Evolutionary conservation across 1,140 invertebrate species (phyloP).

Genomic region (Ridgeia piscesae): DNA sequence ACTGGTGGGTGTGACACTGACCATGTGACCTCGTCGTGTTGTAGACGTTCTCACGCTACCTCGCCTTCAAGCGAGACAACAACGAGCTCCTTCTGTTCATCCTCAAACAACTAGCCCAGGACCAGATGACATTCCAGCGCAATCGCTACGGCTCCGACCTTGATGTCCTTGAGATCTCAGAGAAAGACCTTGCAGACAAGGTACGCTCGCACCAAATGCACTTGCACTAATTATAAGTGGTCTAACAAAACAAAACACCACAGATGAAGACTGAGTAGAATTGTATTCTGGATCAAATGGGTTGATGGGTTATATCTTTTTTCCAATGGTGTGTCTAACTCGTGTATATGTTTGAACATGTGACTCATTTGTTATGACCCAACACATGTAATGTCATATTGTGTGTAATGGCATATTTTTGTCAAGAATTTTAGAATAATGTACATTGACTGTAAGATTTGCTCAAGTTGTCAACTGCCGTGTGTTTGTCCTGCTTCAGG

Average conservation of each 20-base stretch:
- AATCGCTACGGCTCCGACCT: slow-evolving; percentile 72
- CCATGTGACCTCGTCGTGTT: not conserved
- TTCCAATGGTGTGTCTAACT: no score
- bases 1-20: not conserved
- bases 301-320: no score
- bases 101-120: slow-evolving; percentile 87
- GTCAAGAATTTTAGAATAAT: not conserved
- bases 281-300: no score
- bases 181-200: slow-evolving; percentile 86
- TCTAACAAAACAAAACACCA: no score
- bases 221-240: no score
- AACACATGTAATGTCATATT: not conserved
- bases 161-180: slow-evolving; percentile 77
- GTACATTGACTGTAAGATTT: not conserved
- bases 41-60: slow-evolving; percentile 89
- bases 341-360: no score
- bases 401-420: not conserved
- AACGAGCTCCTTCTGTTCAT: slow-evolving; percentile 95
- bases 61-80: slow-evolving; percentile 92
- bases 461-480: not conserved
- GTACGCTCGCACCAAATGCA: no score
- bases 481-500: slow-evolving; percentile 65
- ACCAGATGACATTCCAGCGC: slow-evolving; percentile 84
- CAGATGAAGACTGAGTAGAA: no score
- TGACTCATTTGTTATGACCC: no score